Conservation (phyloP, 1,140 invertebrate genomes). For the Liolophura sinensis region DNA sequence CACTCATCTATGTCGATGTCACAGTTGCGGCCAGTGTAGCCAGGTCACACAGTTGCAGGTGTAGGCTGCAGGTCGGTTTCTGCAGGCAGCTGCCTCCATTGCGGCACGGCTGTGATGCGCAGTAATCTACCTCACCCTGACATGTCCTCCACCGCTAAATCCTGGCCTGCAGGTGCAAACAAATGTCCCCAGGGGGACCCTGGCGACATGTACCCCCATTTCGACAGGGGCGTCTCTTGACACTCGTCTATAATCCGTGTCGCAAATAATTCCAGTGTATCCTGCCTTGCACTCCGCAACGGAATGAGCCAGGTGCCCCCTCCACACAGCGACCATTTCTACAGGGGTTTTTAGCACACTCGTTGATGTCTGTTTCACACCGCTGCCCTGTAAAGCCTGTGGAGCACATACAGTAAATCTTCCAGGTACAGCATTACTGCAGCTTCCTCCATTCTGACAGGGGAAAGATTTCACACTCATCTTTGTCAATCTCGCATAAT, state of each 20-base stretch:
- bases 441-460: constrained; percentile 17
- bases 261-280: constrained; percentile 1
- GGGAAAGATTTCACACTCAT: constrained; percentile 72
- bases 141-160: constrained; percentile 78
- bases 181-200: constrained; percentile 18
- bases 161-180: constrained; percentile 58
- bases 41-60: constrained; percentile 62
- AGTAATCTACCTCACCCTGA: constrained; percentile 67
- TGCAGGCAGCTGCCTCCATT: constrained; percentile 33
- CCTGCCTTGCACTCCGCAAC: constrained; percentile 13
- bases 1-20: constrained; percentile 73
- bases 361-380: constrained; percentile 15
- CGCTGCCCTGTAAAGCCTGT: constrained; percentile 19
- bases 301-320: constrained; percentile 16
- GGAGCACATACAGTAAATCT: constrained; percentile 30
- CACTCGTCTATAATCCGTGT: constrained; percentile 3
- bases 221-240: background rate
- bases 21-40: constrained; percentile 90
- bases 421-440: constrained; percentile 16
- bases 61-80: constrained; percentile 13
- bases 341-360: constrained; percentile 2
- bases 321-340: constrained; percentile 24
- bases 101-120: constrained; percentile 35
- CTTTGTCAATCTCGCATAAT: constrained; percentile 90
- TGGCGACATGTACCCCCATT: constrained; percentile 4